phyloP scores from a whole-genome alignment of 2,113 vertebrate species.

The Shinisaurus crocodilurus region DNA sequence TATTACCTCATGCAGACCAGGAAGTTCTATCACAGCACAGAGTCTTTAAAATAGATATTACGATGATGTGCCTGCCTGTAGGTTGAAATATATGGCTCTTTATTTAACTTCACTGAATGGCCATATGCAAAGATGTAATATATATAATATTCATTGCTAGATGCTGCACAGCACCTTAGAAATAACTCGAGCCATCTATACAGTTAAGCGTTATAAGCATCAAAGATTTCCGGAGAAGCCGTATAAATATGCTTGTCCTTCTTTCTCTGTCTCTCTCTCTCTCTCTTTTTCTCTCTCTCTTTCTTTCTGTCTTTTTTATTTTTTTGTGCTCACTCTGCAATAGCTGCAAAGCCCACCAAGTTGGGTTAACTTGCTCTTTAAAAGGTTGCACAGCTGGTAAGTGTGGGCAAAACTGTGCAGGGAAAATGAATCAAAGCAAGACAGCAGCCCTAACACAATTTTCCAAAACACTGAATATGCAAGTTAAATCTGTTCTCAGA shows the following conservation, averaged over 20 bases:
- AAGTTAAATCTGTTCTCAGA: constrained; percentile 71
- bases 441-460: constrained; percentile 69
- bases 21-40: constrained; percentile 35
- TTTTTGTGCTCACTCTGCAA: constrained; percentile 36
- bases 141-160: constrained; percentile 44
- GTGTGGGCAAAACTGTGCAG: constrained; percentile 67
- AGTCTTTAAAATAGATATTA: constrained; percentile 60
- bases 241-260: constrained; percentile 25
- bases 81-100: constrained; percentile 68
- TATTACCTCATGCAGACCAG: constrained; percentile 30
- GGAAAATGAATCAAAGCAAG: constrained; percentile 62
- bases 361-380: constrained; percentile 67
- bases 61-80: constrained; percentile 49
- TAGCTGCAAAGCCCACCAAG: constrained; percentile 67
- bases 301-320: constrained; percentile 36
- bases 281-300: neutral
- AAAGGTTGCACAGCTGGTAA: constrained; percentile 70
- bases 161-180: constrained; percentile 67
- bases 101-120: constrained; percentile 73
- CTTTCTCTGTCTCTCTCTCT: constrained; percentile 35
- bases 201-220: constrained; percentile 48
- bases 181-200: constrained; percentile 56
- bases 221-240: constrained; percentile 45
- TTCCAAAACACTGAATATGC: constrained; percentile 68
- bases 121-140: constrained; percentile 59